Conservation (phyloP, 2,888 invertebrate genomes). For the Mantis religiosa region DNA sequence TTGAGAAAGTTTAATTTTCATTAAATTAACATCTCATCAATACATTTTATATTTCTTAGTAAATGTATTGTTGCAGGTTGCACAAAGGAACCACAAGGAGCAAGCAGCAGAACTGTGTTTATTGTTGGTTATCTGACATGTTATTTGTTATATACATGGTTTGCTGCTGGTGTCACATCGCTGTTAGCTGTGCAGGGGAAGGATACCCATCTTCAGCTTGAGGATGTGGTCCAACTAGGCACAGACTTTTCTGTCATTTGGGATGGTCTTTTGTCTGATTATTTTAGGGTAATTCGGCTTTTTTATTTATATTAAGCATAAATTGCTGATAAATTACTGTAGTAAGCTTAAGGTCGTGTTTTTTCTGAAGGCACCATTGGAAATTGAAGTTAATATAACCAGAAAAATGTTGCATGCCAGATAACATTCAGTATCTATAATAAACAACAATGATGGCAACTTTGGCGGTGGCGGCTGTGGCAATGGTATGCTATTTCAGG, state of each 20-base stretch:
- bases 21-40: no score
- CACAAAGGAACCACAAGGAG: slow-evolving; percentile 39
- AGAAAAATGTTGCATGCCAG: no score
- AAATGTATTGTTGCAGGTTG: slow-evolving; percentile 34
- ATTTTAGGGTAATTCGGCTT: slow-evolving; percentile 17
- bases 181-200: slow-evolving; percentile 38
- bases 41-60: no score
- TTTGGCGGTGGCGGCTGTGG: no score
- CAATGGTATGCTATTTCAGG: no score
- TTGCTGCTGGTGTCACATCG: slow-evolving; percentile 42
- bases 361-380: not conserved
- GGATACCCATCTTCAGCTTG: slow-evolving; percentile 30
- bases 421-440: no score
- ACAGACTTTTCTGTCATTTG: slow-evolving; percentile 26
- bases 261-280: slow-evolving; percentile 18
- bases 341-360: not conserved
- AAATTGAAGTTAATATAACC: not conserved
- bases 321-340: not conserved
- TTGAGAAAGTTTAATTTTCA: no score
- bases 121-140: slow-evolving; percentile 39
- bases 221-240: slow-evolving; percentile 32
- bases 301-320: not conserved
- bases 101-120: slow-evolving; percentile 38
- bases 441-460: no score
- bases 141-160: slow-evolving; percentile 41